Base-by-base conservation (phyloP, 2,888 invertebrate genomes). In the Zygogramma bicolorata region DNA sequence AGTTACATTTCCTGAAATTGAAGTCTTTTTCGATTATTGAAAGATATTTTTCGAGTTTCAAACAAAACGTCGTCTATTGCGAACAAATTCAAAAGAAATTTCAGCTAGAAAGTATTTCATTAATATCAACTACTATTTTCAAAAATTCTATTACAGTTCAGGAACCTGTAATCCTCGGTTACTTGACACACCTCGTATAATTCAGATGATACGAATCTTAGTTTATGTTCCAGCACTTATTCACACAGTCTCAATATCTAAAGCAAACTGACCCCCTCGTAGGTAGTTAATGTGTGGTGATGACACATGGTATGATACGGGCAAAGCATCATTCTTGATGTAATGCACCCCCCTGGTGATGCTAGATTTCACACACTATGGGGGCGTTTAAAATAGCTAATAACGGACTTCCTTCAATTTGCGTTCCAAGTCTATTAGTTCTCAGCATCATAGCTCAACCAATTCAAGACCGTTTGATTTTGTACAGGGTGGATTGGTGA, bases 321-420 rank as follows among this genome's bases (percentile, higher is more conserved):
- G 53, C 0, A 3, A n/a, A 10, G 10, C 25, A 53, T 53, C 13
- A 53, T 53, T 53, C 53, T 53, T 53, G 53, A 25, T 53, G 15
- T n/a, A 53, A 53, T n/a, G 7, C 27, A 13, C 27, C 27, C 53
- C 53, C 27, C 25, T 42, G n/a, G 25, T n/a, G 6, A 8, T n/a
- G 53, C 25, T 27, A 13, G 46, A 46, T 46, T 53, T 27, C 53
- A 53, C 27, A 27, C 18, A 27, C 25, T 22, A 53, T 53, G 53
- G 53, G 53, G 53, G 53, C 53, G 53, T 25, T 53, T 53, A 25
- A 53, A 53, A 53, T 53, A 53, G 53, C 53, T 53, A 53, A 53
- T 53, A 27, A 53, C 13, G 7, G 4, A 53, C 53, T 53, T 53
- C 53, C 53, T 53, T 0, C 53, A 53, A 53, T 53, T 53, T 53